A percentile compares a stretch with the other conserved stretches of the same genome.
Conservation (phyloP, 2,797 vertebrate species). For the Hydrophis major region DNA sequence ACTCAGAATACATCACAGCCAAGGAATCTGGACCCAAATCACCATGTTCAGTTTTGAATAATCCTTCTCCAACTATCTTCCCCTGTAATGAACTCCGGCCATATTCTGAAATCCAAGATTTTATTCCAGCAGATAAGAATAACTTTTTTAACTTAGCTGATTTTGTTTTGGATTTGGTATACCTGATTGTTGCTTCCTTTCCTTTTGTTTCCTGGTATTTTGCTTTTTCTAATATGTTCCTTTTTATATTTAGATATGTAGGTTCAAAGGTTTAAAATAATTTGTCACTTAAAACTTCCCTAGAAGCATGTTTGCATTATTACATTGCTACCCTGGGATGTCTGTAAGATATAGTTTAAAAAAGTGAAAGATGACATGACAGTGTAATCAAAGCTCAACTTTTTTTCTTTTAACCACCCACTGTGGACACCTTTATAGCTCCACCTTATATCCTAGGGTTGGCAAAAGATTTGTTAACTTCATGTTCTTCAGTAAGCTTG, state of each 20-base stretch:
- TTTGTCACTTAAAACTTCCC: not conserved
- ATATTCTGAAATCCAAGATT: not conserved
- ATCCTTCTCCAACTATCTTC: not conserved
- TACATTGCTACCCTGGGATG: not conserved
- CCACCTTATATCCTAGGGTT: not conserved
- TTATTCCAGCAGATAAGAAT: not conserved
- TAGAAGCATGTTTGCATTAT: not conserved
- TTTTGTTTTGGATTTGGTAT: not conserved
- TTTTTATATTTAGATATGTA: not conserved
- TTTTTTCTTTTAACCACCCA: not conserved
- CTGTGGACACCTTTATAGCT: not conserved
- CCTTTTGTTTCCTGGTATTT: not conserved
- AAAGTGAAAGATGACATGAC: not conserved
- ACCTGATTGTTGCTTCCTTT: not conserved
- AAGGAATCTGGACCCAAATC: not conserved
- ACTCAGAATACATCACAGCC: not conserved
- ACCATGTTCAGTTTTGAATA: not conserved
- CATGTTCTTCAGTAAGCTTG: not conserved
- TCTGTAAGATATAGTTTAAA: not conserved
- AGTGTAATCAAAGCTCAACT: not conserved
- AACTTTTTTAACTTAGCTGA: not conserved
- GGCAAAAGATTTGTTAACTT: not conserved
- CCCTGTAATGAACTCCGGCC: not conserved
- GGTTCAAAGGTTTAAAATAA: not conserved
- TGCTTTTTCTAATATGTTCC: not conserved